phyloP scores from a whole-genome alignment of 2,888 invertebrate genomes.

The Lasioglossum lativentre region DNA sequence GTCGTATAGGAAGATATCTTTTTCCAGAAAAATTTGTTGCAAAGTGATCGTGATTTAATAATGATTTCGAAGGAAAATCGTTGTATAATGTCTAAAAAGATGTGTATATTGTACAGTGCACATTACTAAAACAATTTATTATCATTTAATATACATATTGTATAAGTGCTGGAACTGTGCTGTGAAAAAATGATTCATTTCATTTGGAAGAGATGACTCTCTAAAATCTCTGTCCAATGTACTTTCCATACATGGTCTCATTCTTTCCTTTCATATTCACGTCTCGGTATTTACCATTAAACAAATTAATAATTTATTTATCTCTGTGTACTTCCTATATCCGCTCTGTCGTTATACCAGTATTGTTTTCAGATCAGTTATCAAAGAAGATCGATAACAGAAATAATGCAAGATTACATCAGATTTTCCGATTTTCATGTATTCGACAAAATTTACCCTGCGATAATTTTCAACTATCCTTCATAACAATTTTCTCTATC shows the following conservation, averaged over 20 bases:
- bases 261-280: neutral
- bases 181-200: neutral
- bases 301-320: neutral
- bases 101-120: constrained; percentile 39
- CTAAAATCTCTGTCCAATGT: neutral
- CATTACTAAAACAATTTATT: constrained; percentile 17
- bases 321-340: neutral
- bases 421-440: constrained; percentile 14
- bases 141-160: constrained; percentile 21
- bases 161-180: neutral
- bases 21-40: neutral
- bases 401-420: neutral
- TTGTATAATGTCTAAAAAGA: neutral
- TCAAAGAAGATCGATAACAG: neutral
- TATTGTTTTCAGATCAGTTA: neutral
- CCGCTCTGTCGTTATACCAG: neutral
- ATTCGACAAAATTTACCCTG: neutral
- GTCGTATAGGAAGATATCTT: neutral
- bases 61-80: neutral
- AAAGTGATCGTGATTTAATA: neutral
- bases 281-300: neutral
- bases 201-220: constrained; percentile 11
- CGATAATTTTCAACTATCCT: constrained; percentile 18
- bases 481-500: constrained; percentile 26
- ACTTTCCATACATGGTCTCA: neutral